A percentile compares a stretch with the other conserved stretches of the same genome.
These are phyloP conservation scores for Xenopus laevis DNA, from an alignment of 2,113 vertebrate genomes.

Conservation along the genomic window DNA sequence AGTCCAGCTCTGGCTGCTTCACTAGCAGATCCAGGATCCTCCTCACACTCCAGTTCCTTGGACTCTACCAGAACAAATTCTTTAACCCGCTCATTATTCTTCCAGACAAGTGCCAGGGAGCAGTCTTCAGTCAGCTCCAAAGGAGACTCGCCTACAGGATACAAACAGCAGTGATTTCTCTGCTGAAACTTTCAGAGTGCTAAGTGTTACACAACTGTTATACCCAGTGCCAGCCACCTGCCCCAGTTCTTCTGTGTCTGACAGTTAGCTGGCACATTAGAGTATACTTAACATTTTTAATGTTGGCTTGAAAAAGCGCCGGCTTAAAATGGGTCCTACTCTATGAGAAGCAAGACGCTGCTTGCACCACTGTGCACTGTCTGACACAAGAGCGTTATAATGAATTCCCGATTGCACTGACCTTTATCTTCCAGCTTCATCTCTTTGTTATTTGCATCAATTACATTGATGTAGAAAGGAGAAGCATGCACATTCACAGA, in stretches of 20 bases:
- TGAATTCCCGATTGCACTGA: conserved; percentile 48
- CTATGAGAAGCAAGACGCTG: too few species aligned
- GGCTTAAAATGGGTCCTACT: too few species aligned
- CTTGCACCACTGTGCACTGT: too few species aligned
- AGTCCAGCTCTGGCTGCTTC: conserved; percentile 90
- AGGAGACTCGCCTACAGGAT: conserved; percentile 69
- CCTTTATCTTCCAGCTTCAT: conserved; percentile 91
- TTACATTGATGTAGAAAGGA: conserved; percentile 86
- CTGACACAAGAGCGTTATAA: too few species aligned
- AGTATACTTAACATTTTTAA: too few species aligned
- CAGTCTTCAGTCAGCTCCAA: conserved; percentile 78
- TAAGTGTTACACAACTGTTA: too few species aligned
- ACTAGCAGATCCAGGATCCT: conserved; percentile 84
- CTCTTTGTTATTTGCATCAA: conserved; percentile 80
- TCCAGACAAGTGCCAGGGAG: conserved; percentile 89
- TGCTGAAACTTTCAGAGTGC: too few species aligned
- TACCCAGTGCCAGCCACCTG: too few species aligned
- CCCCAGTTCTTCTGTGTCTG: too few species aligned
- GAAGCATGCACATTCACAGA: conserved; percentile 67
- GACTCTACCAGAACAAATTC: conserved; percentile 94
- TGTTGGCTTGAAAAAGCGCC: too few species aligned
- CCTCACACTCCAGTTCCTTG: conserved; percentile 90
- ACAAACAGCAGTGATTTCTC: too few species aligned
- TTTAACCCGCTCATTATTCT: conserved; percentile 91
- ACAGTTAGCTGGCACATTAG: too few species aligned